Percentiles rank a stretch among this genome's conserved stretches.
Conservation (phyloP, 2,888 invertebrate genomes). For the Peribatodes rhomboidaria region DNA sequence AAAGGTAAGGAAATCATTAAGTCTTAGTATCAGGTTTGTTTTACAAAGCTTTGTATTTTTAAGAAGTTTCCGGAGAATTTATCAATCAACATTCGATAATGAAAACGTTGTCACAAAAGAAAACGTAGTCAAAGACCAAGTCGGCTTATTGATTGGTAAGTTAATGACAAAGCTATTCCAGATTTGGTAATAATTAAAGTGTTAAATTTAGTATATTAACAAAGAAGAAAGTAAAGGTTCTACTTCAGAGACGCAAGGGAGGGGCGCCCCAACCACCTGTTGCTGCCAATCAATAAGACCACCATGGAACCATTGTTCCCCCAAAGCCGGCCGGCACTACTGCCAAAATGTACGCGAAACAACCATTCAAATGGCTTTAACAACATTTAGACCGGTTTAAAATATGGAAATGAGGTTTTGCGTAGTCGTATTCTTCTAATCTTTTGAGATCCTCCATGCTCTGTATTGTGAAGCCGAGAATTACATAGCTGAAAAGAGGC, state of each 20-base stretch:
- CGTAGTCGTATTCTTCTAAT: constrained; percentile 16
- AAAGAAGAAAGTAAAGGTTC: constrained; percentile 72
- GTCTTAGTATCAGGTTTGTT: neutral
- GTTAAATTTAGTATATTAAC: constrained; percentile 43
- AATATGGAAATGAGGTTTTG: constrained; percentile 27
- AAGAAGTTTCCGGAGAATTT: too few relatives aligned
- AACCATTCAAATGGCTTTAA: constrained; percentile 38
- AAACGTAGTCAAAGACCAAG: constrained; percentile 1
- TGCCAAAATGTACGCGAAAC: constrained; percentile 51
- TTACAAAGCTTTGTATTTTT: neutral
- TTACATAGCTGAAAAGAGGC: constrained; percentile 15
- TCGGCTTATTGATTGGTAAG: neutral
- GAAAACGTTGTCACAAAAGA: neutral
- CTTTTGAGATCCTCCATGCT: constrained; percentile 18
- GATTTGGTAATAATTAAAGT: constrained; percentile 1
- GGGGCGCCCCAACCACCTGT: constrained; percentile 81
- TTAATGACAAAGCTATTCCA: constrained; percentile 5
- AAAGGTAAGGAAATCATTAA: neutral
- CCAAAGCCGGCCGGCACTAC: constrained; percentile 61
- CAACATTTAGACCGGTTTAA: constrained; percentile 21
- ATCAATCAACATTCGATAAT: neutral
- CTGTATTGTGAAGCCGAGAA: constrained; percentile 7
- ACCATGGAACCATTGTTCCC: constrained; percentile 72
- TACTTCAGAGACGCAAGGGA: constrained; percentile 64
- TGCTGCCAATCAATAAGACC: constrained; percentile 82